Conservation (phyloP, 2,797 vertebrate genomes). For the Odontamblyopus lacepedii region DNA sequence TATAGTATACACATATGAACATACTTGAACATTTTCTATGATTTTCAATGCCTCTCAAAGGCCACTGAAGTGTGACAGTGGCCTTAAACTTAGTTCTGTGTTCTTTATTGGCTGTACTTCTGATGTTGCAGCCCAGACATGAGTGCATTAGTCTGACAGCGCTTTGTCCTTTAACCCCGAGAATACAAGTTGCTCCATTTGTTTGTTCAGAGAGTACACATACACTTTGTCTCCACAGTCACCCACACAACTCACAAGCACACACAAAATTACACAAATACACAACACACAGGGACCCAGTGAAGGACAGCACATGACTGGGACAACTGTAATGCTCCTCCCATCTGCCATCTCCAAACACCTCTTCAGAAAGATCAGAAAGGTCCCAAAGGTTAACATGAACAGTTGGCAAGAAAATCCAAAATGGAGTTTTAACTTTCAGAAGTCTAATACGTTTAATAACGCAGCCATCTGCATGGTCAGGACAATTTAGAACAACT, state of each 20-base stretch:
- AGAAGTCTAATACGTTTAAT: not conserved
- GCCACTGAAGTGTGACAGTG: not conserved
- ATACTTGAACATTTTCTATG: not conserved
- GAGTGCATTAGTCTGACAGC: slow-evolving; percentile 44
- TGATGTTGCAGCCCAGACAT: slow-evolving; percentile 10
- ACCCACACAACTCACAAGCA: slow-evolving; percentile 9
- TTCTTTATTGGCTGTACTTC: not conserved
- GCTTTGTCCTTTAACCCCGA: slow-evolving; percentile 59
- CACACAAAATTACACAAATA: not conserved
- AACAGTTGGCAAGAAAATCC: slow-evolving; percentile 2
- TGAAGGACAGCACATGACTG: slow-evolving; percentile 18
- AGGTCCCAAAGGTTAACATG: not conserved
- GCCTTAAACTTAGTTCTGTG: not conserved
- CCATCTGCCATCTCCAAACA: slow-evolving; percentile 16
- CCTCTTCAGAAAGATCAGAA: not conserved
- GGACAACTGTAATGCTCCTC: slow-evolving; percentile 4
- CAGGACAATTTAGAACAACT: not conserved
- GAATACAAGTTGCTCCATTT: slow-evolving; percentile 42
- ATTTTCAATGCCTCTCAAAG: not conserved
- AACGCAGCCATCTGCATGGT: slow-evolving; percentile 1
- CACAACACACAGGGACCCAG: slow-evolving; percentile 3
- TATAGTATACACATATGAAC: too few relatives aligned
- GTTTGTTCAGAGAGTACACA: slow-evolving; percentile 55
- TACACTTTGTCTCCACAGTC: slow-evolving; percentile 42
- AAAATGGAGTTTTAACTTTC: not conserved